A percentile compares a stretch with the other conserved stretches of the same genome.
phyloP scores from a whole-genome alignment of 2,888 invertebrate species.

The Pseudococcus longispinus region DNA sequence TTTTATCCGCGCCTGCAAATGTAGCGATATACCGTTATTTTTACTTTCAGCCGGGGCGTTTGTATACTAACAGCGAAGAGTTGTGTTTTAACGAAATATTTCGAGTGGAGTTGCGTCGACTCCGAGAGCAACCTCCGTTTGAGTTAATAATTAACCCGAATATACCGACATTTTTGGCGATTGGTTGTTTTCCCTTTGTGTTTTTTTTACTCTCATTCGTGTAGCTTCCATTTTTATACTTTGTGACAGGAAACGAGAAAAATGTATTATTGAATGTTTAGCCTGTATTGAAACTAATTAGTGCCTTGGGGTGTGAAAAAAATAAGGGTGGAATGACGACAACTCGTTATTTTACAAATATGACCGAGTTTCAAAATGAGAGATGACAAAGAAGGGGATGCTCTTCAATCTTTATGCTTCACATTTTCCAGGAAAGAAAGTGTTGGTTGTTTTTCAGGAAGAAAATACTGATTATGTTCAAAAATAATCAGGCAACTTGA shows the following conservation, averaged over 20 bases:
- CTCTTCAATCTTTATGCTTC: neutral
- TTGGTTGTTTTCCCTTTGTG: neutral
- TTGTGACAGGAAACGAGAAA: neutral
- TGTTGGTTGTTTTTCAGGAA: too few relatives aligned
- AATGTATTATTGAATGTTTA: neutral
- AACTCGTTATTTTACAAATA: neutral
- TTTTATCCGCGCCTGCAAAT: constrained; percentile 46
- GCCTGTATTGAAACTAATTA: neutral
- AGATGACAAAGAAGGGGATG: neutral
- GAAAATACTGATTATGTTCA: too few relatives aligned
- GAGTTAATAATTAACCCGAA: constrained; percentile 40
- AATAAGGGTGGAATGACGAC: neutral
- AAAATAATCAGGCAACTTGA: too few relatives aligned
- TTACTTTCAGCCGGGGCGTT: constrained; percentile 19
- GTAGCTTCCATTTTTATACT: neutral
- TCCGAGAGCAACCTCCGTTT: neutral
- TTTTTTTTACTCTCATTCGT: neutral
- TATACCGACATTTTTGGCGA: neutral
- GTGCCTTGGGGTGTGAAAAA: neutral
- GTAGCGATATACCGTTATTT: constrained; percentile 41
- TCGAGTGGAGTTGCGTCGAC: neutral
- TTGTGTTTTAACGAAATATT: constrained; percentile 23
- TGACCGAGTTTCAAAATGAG: neutral
- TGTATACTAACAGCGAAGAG: constrained; percentile 1
- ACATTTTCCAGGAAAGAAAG: neutral